Conservation (phyloP, 2,113 vertebrate species). For the Hystrix brachyura region DNA sequence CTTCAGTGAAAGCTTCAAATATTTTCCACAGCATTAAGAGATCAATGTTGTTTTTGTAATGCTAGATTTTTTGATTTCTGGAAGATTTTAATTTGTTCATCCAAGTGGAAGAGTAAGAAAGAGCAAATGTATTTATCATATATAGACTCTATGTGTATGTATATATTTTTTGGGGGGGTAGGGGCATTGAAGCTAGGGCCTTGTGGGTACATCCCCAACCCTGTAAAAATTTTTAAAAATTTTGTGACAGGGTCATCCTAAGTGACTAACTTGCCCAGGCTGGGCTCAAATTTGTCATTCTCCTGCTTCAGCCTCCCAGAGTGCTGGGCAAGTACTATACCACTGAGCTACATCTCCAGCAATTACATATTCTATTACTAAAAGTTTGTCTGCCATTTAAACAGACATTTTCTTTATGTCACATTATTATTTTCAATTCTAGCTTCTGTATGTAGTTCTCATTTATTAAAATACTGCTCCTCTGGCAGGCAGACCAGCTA, state of each 20-base stretch:
- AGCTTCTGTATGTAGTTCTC: neutral
- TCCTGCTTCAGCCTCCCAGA: neutral
- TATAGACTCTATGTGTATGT: neutral
- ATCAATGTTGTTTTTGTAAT: slow-evolving; percentile 5
- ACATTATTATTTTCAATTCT: neutral
- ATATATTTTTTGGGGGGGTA: neutral
- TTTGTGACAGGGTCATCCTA: neutral
- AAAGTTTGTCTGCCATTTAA: neutral
- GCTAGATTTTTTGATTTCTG: slow-evolving; percentile 19
- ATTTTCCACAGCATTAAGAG: neutral
- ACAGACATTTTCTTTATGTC: neutral
- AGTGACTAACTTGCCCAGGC: neutral
- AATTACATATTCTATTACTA: neutral
- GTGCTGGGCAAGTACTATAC: neutral
- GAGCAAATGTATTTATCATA: neutral
- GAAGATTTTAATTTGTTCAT: slow-evolving; percentile 59
- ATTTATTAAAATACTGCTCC: neutral
- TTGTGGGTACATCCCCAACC: neutral
- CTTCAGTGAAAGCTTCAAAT: slow-evolving; percentile 6
- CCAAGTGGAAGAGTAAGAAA: neutral
- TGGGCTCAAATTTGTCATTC: neutral
- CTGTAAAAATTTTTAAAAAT: neutral
- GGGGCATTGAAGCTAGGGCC: neutral
- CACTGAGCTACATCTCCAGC: neutral
- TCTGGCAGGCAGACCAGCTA: neutral